Base-by-base conservation (phyloP, 2,113 vertebrate species). In the Procavia capensis region DNA sequence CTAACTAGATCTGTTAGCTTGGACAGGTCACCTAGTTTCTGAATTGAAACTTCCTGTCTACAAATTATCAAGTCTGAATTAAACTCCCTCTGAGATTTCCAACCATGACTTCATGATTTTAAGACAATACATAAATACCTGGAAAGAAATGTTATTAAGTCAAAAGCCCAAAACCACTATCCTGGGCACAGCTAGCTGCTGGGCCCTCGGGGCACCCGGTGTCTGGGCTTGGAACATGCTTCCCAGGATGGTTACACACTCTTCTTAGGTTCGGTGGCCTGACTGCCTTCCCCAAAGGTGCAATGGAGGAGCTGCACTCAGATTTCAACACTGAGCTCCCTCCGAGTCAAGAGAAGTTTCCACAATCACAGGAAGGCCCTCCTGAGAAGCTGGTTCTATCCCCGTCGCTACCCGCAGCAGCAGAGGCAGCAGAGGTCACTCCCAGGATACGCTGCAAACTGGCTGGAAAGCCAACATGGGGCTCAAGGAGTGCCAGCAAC, bases 321-420 rank as follows among this genome's bases (percentile, higher is more conserved):
- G 95, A 98, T 1, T 24, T 96, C 86, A 41, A 22, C 75, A 14
- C 92, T 9, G 78, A 98, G 20, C 74, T 93, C 1, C 98, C 98
- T 0, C 83, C 98, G 88, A 99, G 99, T 92, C 99, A 99, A 88
- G 98, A 97, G 78, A 98, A 98, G 0, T 99, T 99, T n/a, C 81
- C 78, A 3, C 94, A 98, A 16, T 50, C 99, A 0, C 99, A 99
- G 99, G 96, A 84, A 0, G 80, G 98, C 8, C 97, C 96, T 86
- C 97, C 85, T 59, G 25, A 39, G 41, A 78, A 97, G 29, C 72
- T 85, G 0, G 9, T 93, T 54, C 90, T 96, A 96, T 57, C 79
- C 20, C 1, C 78, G 0, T 54, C 91, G 0, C 31, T n/a, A 14
- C 17, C 76, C 19, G 5, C 47, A 0, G 16, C 29, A 2, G 34